Base-by-base conservation (phyloP, 2,797 vertebrate genomes). In the Caiman crocodilus region DNA sequence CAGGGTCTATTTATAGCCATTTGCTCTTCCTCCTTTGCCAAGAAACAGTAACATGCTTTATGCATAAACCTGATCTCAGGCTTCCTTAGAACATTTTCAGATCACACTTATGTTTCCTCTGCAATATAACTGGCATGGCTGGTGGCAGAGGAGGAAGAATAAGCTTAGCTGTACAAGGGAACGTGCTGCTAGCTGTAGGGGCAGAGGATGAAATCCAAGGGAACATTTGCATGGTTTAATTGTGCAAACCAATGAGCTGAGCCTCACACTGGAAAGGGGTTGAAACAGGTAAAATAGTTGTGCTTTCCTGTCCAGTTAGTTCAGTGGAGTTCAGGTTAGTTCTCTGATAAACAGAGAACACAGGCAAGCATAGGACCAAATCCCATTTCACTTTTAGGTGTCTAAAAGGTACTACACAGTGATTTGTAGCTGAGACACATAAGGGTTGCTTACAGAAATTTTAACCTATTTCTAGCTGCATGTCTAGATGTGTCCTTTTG, bases 1-100 rank as follows among this genome's bases (percentile, higher is more conserved):
- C 42, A 42, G 42, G 42, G 35, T 14, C 42, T 50, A 73, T 35
- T 73, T 7, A 59, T 0, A 0, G 3, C 23, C n/a, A 56, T 32
- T 1, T 77, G 4, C 32, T 87, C 25, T 87, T 15, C 32, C 20
- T 30, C 35, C 58, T 77, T 1, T 84, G 71, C 61, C 82, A 86
- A 78, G 2, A 32, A 4, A 76, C 3, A 58, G 32, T n/a, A 79
- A 84, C 5, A 59, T 25, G 79, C 42, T 69, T 61, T 64, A 73
- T 25, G 25, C 23, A 79, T 32, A 91, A 75, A 91, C 79, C n/a
- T 60, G 65, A 65, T 14, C 76, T 15, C 23, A n/a, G 21, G 2
- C 1, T 77, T 20, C 30, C 14, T 87, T 28, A 12, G 35, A 91
- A 91, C 21, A 82, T 23, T 8, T 56, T 59, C 35, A 60, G 76